phyloP scores from a whole-genome alignment of 2,888 invertebrate genomes.

The Malthinus flaveolus region DNA sequence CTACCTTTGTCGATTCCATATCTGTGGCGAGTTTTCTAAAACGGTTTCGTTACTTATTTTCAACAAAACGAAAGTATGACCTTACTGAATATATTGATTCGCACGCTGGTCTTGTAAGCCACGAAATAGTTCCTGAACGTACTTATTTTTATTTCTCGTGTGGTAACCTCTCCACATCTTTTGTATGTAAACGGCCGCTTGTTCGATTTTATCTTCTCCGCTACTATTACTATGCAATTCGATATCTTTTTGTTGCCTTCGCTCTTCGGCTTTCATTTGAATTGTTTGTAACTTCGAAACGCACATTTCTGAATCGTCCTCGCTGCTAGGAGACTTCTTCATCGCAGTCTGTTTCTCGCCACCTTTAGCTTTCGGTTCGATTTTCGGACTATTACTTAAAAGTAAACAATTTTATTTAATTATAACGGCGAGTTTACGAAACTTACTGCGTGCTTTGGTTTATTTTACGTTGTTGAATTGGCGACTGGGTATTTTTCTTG shows the following conservation, averaged over 20 bases:
- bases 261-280: conserved; percentile 62
- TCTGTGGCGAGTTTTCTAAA: conserved; percentile 77
- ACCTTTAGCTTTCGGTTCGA: conserved; percentile 26
- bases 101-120: conserved; percentile 77
- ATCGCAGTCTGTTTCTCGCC: conserved; percentile 40
- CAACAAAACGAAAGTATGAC: too few species aligned
- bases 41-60: conserved; percentile 1
- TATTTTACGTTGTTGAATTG: conserved; percentile 38
- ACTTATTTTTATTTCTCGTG: conserved; percentile 72
- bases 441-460: conserved; percentile 21
- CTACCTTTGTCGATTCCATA: conserved; percentile 83
- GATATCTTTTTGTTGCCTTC: conserved; percentile 45
- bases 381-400: conserved; percentile 12
- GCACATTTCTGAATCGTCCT: conserved; percentile 70
- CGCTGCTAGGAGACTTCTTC: conserved; percentile 55
- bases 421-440: background rate
- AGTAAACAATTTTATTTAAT: too few species aligned
- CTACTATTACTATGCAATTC: conserved; percentile 42
- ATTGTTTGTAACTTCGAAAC: conserved; percentile 69
- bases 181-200: conserved; percentile 79
- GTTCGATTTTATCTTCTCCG: conserved; percentile 52
- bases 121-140: conserved; percentile 64
- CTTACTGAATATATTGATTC: conserved; percentile 82
- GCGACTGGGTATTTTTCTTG: conserved; percentile 42
- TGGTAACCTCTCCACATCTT: conserved; percentile 85